These are phyloP conservation scores for Panonychus citri DNA, from an alignment of 1,140 invertebrate species.

Conservation along the genomic window DNA sequence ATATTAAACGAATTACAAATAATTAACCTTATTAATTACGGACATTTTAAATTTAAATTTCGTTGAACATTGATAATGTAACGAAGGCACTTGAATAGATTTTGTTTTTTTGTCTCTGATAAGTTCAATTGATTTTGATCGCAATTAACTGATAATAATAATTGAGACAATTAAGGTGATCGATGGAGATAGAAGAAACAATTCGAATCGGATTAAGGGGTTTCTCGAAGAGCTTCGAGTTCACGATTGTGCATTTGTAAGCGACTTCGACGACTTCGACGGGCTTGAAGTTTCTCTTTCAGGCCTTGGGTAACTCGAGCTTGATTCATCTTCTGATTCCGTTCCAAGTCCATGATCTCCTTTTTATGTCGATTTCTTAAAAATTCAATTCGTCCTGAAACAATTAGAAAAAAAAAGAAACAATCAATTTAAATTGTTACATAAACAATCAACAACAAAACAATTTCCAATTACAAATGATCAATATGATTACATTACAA, in stretches of 20 bases:
- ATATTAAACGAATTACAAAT: too few relatives aligned
- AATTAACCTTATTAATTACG: too few relatives aligned
- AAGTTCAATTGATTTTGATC: too few relatives aligned
- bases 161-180: too few relatives aligned
- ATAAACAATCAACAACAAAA: background rate
- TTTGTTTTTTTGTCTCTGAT: too few relatives aligned
- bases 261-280: conserved; percentile 15
- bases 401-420: background rate
- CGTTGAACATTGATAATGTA: too few relatives aligned
- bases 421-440: background rate
- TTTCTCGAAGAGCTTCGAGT: conserved; percentile 6
- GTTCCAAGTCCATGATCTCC: conserved; percentile 20
- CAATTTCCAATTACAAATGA: background rate
- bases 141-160: too few relatives aligned
- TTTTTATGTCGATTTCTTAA: conserved; percentile 21
- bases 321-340: conserved; percentile 22
- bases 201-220: background rate
- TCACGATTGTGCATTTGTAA: conserved; percentile 13
- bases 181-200: too few relatives aligned
- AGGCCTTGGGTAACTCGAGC: conserved; percentile 21
- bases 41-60: too few relatives aligned
- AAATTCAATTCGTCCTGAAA: conserved; percentile 21
- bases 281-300: conserved; percentile 19
- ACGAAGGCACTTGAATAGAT: too few relatives aligned
- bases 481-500: too few relatives aligned